Conservation (phyloP, 2,113 vertebrate species). For the Rhipidura dahli region DNA sequence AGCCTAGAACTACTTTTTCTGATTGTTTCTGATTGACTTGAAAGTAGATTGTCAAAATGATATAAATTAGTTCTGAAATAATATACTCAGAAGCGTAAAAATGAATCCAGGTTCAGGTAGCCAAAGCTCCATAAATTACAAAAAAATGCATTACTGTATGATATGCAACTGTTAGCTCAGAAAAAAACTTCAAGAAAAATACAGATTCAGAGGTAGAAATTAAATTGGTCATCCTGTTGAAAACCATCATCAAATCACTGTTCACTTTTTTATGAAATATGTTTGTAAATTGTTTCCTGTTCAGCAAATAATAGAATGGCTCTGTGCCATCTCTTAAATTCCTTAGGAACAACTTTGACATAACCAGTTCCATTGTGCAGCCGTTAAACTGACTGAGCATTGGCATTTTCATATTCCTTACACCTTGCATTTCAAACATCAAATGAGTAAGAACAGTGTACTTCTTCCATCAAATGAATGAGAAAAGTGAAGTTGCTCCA, state of each 20-base stretch:
- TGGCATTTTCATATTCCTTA: not conserved
- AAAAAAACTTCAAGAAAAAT: not conserved
- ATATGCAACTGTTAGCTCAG: not conserved
- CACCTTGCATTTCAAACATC: not conserved
- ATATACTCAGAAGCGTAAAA: not conserved
- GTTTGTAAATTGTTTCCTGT: not conserved
- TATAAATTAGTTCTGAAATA: not conserved
- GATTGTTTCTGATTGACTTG: not conserved
- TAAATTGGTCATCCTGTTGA: not conserved
- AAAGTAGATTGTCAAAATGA: not conserved
- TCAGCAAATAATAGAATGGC: not conserved
- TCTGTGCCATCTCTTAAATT: not conserved
- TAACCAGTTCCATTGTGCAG: not conserved
- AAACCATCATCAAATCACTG: not conserved
- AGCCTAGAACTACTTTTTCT: not conserved
- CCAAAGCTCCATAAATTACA: not conserved
- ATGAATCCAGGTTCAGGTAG: not conserved
- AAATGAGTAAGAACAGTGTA: not conserved
- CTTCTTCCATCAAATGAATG: not conserved
- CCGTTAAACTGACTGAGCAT: not conserved
- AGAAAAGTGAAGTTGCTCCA: not conserved
- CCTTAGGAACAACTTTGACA: not conserved
- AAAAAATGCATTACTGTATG: not conserved
- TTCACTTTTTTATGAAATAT: not conserved
- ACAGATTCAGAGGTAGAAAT: not conserved